A percentile compares a stretch with the other conserved stretches of the same genome.
phyloP scores from a whole-genome alignment of 92 coral and sea anemone species.

The Phenganax subtilis region DNA sequence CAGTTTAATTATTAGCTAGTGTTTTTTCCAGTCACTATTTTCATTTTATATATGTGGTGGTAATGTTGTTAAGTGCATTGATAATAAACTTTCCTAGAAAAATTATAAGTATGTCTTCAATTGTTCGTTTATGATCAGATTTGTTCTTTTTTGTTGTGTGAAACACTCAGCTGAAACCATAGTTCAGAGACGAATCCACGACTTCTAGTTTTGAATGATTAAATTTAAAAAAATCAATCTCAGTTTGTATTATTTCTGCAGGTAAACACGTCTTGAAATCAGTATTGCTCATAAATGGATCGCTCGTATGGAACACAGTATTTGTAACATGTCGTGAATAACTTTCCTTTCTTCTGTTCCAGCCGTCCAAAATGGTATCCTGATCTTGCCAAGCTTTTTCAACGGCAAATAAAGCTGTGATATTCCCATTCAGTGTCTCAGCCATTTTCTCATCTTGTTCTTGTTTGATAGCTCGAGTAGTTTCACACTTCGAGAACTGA shows the following conservation, averaged over 20 bases:
- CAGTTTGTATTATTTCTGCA: background rate
- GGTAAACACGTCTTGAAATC: background rate
- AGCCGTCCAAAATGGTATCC: background rate
- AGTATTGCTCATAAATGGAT: constrained; percentile 9
- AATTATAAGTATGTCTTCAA: no score
- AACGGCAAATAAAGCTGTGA: background rate
- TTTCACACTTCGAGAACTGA: background rate
- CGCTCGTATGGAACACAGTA: constrained; percentile 2
- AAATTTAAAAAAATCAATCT: constrained; percentile 20
- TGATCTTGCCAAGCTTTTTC: constrained; percentile 28
- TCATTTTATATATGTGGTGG: no score
- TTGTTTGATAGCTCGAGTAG: background rate
- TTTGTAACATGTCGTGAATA: constrained; percentile 4
- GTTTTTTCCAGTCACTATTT: no score
- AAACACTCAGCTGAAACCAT: background rate
- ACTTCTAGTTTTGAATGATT: constrained; percentile 20
- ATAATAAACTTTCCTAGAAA: no score
- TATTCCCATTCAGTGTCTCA: background rate
- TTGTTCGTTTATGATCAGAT: no score
- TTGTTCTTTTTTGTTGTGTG: no score
- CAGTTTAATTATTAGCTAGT: no score
- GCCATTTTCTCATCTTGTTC: background rate
- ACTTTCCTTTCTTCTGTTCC: no score
- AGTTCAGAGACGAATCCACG: constrained; percentile 21
- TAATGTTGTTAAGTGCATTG: no score